A percentile compares a stretch with the other conserved stretches of the same genome.
phyloP scores from a whole-genome alignment of 2,888 invertebrate species.

The Mylabris sibirica region DNA sequence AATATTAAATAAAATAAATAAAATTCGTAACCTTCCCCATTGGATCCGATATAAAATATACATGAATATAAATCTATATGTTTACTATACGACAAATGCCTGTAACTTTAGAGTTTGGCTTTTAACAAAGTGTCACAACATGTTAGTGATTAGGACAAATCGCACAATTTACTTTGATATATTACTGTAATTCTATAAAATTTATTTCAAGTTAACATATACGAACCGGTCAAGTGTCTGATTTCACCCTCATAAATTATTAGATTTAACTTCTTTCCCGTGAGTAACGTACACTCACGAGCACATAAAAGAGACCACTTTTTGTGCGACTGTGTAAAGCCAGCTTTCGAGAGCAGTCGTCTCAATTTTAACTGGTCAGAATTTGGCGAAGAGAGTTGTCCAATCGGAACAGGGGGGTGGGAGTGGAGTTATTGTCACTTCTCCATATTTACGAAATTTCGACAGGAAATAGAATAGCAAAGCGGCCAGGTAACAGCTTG shows the following conservation, averaged over 20 bases:
- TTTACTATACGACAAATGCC: not conserved
- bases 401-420: too few relatives aligned
- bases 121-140: conserved; percentile 41
- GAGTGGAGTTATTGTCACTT: too few relatives aligned
- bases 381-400: too few relatives aligned
- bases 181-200: conserved; percentile 36
- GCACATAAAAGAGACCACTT: too few relatives aligned
- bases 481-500: too few relatives aligned
- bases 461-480: too few relatives aligned
- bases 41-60: not conserved
- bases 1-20: not conserved
- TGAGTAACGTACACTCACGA: too few relatives aligned
- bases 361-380: too few relatives aligned
- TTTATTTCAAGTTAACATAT: conserved; percentile 30
- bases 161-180: conserved; percentile 39
- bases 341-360: too few relatives aligned
- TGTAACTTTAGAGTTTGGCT: conserved; percentile 23
- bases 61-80: conserved; percentile 11
- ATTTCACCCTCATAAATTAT: conserved; percentile 36
- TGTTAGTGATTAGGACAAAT: conserved; percentile 40
- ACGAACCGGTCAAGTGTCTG: conserved; percentile 22
- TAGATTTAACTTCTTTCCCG: not conserved
- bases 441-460: too few relatives aligned
- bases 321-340: too few relatives aligned
- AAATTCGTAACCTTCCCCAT: not conserved